These are phyloP conservation scores for Calameuta filiformis DNA, from an alignment of 2,888 invertebrate genomes.

Conservation along the genomic window DNA sequence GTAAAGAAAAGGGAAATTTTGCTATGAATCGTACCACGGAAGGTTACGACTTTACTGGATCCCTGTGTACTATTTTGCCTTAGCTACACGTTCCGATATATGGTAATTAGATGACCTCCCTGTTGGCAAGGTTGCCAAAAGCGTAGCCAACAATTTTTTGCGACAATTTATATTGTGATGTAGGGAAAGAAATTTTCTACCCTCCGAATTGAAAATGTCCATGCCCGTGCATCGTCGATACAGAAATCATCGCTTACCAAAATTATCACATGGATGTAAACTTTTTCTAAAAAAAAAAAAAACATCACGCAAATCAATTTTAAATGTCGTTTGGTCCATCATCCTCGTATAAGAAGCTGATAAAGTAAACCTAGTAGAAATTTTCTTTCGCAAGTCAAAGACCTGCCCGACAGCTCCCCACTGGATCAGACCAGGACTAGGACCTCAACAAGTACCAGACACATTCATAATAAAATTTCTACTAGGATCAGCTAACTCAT, in stretches of 20 bases:
- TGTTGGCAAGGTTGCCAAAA: not conserved
- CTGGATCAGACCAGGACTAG: too few relatives aligned
- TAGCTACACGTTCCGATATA: not conserved
- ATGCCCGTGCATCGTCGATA: not conserved
- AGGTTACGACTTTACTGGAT: not conserved
- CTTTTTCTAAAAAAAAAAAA: too few relatives aligned
- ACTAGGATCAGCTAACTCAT: too few relatives aligned
- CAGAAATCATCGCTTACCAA: not conserved
- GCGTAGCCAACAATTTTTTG: not conserved
- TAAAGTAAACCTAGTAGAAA: too few relatives aligned
- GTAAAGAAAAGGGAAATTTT: not conserved
- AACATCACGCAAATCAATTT: too few relatives aligned
- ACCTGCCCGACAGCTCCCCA: too few relatives aligned
- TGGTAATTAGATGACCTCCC: not conserved
- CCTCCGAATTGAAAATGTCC: not conserved
- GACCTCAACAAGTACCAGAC: too few relatives aligned
- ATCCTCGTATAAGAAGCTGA: too few relatives aligned
- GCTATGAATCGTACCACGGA: not conserved
- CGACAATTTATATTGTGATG: not conserved
- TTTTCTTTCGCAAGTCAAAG: too few relatives aligned
- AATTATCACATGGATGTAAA: too few relatives aligned
- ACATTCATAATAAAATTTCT: too few relatives aligned
- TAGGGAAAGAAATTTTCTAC: not conserved
- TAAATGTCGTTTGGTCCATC: too few relatives aligned
- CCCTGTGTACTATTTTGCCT: not conserved